Evolutionary conservation across 2,797 vertebrate species (phyloP), one percentile per base, ranked within the genome.

Genomic region (Adelosebastes latens): DNA sequence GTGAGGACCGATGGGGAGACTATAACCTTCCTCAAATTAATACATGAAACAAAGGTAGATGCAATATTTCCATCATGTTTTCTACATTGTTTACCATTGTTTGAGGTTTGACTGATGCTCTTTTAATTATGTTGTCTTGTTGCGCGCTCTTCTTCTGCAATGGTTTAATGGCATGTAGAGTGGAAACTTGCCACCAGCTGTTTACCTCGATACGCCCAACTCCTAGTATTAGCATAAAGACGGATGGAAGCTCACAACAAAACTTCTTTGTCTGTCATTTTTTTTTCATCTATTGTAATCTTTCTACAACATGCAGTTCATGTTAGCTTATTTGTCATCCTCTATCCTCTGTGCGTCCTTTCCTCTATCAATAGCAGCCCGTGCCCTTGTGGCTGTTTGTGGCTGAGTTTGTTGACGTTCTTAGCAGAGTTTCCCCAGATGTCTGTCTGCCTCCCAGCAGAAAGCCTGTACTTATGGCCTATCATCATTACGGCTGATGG

Each of bases 401-500:
- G 8, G n/a, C 4, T 80, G 31, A 66, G 56, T 74, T 72, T 82
- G 76, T 59, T 6, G 53, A 73, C 16, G n/a, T 75, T 75, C 53
- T 76, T 49, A 4, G 22, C 16, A 82, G 64, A 81, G 62, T 34
- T 78, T 80, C 52, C 52, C 49, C 56, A 52, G 63, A 80, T 89
- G 53, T 39, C 52, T 70, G n/a, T 64, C 62, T 68, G 49, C 8
- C 61, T 22, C 52, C 5, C 29, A 66, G 46, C 58, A 68, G 72
- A 83, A 85, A 81, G 64, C 84, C 75, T 65, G 59, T 80, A 75
- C 78, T 88, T 82, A 72, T 78, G 69, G 34, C 55, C 69, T 65
- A 77, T 88, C 87, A 85, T 87, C 76, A 87, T 87, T 88, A 83
- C 2, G 1, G 22, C 39, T 88, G 86, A 88, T 85, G 80, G 82